These are phyloP conservation scores for Columba livia DNA, from an alignment of 2,113 vertebrate species.

Conservation along the genomic window DNA sequence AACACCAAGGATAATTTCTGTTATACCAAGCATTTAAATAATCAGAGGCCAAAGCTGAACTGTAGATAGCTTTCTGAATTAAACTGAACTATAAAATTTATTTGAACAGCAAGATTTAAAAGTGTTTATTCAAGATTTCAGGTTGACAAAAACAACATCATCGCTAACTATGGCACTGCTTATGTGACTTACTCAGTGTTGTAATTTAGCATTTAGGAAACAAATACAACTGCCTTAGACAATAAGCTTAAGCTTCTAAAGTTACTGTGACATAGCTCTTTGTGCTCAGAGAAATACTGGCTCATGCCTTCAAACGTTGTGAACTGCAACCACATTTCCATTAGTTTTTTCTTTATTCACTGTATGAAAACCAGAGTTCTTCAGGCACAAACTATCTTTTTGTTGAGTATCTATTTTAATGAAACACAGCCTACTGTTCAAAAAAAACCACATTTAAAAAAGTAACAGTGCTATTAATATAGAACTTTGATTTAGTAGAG, in stretches of 20 bases:
- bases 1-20: background rate
- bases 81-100: background rate
- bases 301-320: background rate
- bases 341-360: background rate
- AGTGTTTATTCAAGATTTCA: background rate
- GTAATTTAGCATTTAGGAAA: background rate
- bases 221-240: background rate
- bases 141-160: background rate
- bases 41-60: background rate
- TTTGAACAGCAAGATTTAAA: background rate
- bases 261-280: background rate
- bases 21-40: background rate
- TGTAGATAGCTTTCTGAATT: background rate
- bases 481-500: background rate
- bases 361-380: background rate
- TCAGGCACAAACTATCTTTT: background rate
- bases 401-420: background rate
- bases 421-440: background rate
- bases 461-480: background rate
- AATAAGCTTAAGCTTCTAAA: background rate
- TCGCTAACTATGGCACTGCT: background rate
- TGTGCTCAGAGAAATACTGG: background rate
- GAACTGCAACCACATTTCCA: background rate
- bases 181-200: background rate
- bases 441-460: too few relatives aligned